Conservation (phyloP, 1,140 invertebrate genomes). For the Drosophila setifemur region DNA sequence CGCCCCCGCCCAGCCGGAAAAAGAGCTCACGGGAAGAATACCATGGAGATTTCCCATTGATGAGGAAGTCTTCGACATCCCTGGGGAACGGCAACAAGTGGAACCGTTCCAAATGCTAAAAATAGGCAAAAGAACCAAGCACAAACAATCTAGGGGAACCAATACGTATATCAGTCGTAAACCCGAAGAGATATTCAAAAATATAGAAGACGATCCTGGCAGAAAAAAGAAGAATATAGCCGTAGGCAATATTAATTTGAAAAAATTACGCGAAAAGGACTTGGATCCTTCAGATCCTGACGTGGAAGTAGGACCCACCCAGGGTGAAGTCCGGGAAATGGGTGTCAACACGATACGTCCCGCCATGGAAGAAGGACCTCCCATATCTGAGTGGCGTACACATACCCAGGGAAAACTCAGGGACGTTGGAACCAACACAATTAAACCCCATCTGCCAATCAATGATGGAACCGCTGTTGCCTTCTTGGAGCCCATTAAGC, state of each 20-base stretch:
- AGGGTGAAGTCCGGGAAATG: neutral
- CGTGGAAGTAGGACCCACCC: neutral
- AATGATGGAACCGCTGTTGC: neutral
- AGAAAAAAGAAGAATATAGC: no score
- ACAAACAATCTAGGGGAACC: neutral
- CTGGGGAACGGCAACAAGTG: neutral
- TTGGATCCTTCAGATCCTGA: neutral
- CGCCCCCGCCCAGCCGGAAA: neutral
- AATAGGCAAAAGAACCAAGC: neutral
- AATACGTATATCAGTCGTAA: slow-evolving; percentile 13
- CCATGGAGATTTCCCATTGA: neutral
- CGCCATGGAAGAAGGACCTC: neutral
- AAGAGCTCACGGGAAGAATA: neutral
- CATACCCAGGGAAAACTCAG: neutral
- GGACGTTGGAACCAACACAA: slow-evolving; percentile 5
- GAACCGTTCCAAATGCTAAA: neutral
- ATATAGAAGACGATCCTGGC: no score
- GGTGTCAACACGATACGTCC: slow-evolving; percentile 18
- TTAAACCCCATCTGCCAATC: neutral
- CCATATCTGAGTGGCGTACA: neutral
- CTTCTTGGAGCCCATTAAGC: neutral
- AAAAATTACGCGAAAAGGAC: neutral
- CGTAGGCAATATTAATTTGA: neutral
- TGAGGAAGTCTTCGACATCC: neutral
- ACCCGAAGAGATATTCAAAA: neutral